These are phyloP conservation scores for Gymnocephalus cernua DNA, from an alignment of 2,113 vertebrate genomes.

Conservation along the genomic window DNA sequence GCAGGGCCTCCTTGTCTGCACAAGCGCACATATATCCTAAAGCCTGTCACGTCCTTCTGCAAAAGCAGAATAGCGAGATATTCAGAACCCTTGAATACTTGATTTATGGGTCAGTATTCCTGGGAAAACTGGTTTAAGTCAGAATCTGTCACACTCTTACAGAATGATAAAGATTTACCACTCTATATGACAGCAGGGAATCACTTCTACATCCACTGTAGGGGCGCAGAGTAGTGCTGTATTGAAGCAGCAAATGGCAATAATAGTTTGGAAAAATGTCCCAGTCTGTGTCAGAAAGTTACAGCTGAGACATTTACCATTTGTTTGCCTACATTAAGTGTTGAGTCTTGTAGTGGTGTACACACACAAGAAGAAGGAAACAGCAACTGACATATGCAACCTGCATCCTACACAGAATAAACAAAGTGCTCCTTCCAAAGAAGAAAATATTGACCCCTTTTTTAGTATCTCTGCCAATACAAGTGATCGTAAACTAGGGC, in stretches of 20 bases:
- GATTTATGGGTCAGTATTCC: slow-evolving; percentile 57
- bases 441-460: not conserved
- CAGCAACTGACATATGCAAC: not conserved
- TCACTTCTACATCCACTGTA: not conserved
- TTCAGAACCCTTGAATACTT: slow-evolving; percentile 50
- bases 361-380: not conserved
- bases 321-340: not conserved
- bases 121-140: slow-evolving; percentile 48
- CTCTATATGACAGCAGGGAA: not conserved
- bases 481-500: not conserved
- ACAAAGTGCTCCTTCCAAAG: not conserved
- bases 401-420: not conserved
- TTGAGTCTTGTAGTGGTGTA: not conserved
- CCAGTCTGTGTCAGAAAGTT: not conserved
- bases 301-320: not conserved
- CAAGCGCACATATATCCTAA: slow-evolving; percentile 39
- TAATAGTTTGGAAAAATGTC: not conserved
- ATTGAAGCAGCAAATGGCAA: not conserved
- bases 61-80: slow-evolving; percentile 37
- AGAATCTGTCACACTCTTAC: slow-evolving; percentile 34
- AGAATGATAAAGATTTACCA: slow-evolving; percentile 32
- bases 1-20: slow-evolving; percentile 35
- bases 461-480: not conserved
- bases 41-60: slow-evolving; percentile 55
- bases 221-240: not conserved